A percentile compares a stretch with the other conserved stretches of the same genome.
phyloP scores from a whole-genome alignment of 1,140 invertebrate species.

The Nomia melanderi region DNA sequence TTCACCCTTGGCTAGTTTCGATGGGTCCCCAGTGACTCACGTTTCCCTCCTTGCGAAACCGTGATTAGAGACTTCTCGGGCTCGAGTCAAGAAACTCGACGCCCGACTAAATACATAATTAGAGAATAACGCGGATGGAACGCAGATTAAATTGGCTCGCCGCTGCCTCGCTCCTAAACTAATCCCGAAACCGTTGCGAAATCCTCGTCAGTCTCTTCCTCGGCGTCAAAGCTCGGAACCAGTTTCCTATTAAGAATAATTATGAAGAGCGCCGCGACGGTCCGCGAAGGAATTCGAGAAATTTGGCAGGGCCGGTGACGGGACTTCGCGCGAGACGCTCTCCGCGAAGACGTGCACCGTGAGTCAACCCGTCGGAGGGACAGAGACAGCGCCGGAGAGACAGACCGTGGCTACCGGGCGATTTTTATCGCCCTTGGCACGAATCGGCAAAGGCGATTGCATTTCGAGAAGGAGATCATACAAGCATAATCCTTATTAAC shows the following conservation, averaged over 20 bases:
- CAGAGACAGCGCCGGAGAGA: conserved; percentile 12
- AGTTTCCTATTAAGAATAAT: background rate
- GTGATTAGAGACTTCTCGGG: background rate
- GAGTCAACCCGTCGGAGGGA: conserved; percentile 27
- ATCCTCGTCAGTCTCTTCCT: background rate
- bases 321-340: background rate
- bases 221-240: background rate
- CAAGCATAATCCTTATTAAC: conserved; percentile 38
- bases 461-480: conserved; percentile 51
- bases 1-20: background rate
- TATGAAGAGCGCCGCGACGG: background rate
- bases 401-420: conserved; percentile 42
- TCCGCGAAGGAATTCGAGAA: background rate
- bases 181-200: no score
- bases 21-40: background rate
- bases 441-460: conserved; percentile 59
- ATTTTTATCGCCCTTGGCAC: conserved; percentile 72
- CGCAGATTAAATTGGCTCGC: no score
- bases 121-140: no score
- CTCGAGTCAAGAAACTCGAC: no score
- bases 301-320: background rate
- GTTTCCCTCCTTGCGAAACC: background rate
- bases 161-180: no score
- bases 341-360: background rate
- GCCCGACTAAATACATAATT: no score